Base-by-base conservation (phyloP, 2,888 invertebrate genomes). In the Heteromyza rotundicornis region DNA sequence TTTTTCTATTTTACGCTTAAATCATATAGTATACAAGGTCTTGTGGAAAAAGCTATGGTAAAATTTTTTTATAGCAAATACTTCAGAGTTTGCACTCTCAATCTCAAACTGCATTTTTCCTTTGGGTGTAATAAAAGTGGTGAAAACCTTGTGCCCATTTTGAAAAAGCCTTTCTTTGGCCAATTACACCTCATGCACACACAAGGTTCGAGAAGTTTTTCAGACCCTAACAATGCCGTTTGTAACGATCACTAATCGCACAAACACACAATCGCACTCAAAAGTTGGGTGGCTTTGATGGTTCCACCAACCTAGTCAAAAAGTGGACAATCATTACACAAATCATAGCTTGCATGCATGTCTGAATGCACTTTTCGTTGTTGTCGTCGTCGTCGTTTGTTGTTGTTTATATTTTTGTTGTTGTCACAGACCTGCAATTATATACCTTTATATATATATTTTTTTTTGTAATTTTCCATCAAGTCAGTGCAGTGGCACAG, bases 391-490 rank as follows among this genome's bases (percentile, higher is more conserved):
- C 57, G 49, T 52, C 52, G 36, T 19, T 64, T 36, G 17, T 63
- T 50, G 5, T 44, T 44, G 61, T 62, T 20, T 35, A 36, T 40
- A 36, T 59, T 57, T 62, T 40, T 52, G 60, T 36, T 64, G 63
- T 60, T 69, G 76, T 68, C 66, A 61, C 60, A 76, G 67, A 72
- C 66, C 73, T 63, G 70, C 71, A 76, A 75, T 75, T 75, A 75
- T n/a, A n/a, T n/a, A n/a, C n/a, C n/a, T n/a, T n/a, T n/a, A n/a
- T n/a, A n/a, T n/a, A n/a, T n/a, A n/a, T n/a, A n/a, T n/a, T n/a
- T n/a, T n/a, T n/a, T 70, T 75, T 72, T 69, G 66, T 65, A 72
- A 60, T 65, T 67, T 68, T 64, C 67, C 57, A 60, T 53, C 54
- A 55, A 57, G n/a, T n/a, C n/a, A n/a, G n/a, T n/a, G n/a, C 44